These are phyloP conservation scores for Myrmophylax atrothorax DNA, from an alignment of 2,113 vertebrate species.

Conservation along the genomic window DNA sequence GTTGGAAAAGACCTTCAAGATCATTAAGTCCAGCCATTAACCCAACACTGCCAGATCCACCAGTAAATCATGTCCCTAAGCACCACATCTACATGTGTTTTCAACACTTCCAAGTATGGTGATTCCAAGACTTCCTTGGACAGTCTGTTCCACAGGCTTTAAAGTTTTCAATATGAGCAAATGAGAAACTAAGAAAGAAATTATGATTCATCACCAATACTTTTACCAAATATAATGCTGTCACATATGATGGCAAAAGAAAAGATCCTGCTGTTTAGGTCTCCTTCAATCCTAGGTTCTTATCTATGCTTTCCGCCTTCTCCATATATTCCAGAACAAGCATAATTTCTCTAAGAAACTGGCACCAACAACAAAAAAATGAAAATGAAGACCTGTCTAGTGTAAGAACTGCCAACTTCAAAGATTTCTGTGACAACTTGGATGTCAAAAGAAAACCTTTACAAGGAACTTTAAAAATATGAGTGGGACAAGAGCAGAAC, in stretches of 20 bases:
- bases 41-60: not conserved
- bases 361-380: not conserved
- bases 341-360: not conserved
- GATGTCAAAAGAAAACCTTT: not conserved
- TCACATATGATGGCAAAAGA: not conserved
- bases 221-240: not conserved
- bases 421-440: not conserved
- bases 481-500: not conserved
- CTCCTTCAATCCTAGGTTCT: not conserved
- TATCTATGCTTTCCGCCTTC: not conserved
- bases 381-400: not conserved
- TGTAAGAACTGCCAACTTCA: not conserved
- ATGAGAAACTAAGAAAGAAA: not conserved
- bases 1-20: not conserved
- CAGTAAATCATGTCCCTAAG: not conserved
- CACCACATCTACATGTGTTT: not conserved
- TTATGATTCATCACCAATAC: not conserved
- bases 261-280: not conserved
- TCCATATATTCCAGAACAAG: not conserved
- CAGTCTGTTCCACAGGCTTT: not conserved
- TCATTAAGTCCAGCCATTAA: not conserved
- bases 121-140: not conserved
- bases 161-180: not conserved
- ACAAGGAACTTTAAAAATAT: not conserved
- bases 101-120: not conserved